These are phyloP conservation scores for Dasyornis broadbenti DNA, from an alignment of 2,113 vertebrate species.

Conservation along the genomic window DNA sequence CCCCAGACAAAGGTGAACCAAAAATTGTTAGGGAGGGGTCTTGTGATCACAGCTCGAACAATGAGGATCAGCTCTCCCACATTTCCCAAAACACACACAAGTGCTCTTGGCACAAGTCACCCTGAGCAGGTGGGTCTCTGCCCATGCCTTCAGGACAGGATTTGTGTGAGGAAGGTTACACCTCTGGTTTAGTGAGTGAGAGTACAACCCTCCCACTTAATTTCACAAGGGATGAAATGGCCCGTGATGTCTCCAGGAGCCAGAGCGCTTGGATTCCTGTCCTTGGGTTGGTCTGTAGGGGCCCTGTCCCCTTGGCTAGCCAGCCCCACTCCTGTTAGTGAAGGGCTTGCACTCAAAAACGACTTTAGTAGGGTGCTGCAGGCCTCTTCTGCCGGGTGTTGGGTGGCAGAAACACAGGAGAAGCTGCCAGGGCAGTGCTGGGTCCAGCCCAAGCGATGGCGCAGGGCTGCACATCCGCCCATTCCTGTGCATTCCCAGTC, in stretches of 20 bases:
- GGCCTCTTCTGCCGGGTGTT: background rate
- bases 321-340: rapidly evolving
- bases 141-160: background rate
- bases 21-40: background rate
- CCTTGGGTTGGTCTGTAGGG: background rate
- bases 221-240: background rate
- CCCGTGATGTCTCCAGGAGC: background rate
- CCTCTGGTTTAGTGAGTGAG: background rate
- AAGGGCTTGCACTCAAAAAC: background rate
- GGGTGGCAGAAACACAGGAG: background rate
- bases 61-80: background rate
- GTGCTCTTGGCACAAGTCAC: background rate
- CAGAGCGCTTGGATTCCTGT: background rate
- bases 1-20: background rate
- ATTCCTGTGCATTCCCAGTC: background rate
- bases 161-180: background rate
- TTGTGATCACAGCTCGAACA: background rate
- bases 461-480: background rate
- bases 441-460: rapidly evolving
- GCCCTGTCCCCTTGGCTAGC: background rate
- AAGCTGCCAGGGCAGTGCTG: background rate
- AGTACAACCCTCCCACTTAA: background rate
- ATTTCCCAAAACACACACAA: background rate
- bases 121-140: background rate
- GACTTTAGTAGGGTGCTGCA: background rate